A percentile compares a stretch with the other conserved stretches of the same genome.
These are phyloP conservation scores for Pogonocichla stellata DNA, from an alignment of 2,113 vertebrate genomes.

Conservation along the genomic window DNA sequence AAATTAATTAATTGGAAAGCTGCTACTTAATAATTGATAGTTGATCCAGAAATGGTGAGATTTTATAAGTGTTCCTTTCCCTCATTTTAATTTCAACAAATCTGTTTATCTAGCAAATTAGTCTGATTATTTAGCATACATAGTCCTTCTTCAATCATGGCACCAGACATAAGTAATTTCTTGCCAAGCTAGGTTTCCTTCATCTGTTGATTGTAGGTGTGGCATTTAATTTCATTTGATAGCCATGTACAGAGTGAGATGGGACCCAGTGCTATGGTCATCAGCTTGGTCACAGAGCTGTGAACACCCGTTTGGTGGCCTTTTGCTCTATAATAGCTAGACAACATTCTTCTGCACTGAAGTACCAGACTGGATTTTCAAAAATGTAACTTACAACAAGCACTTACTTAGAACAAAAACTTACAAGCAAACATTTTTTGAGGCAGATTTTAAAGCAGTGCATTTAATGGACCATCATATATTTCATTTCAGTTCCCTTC, in stretches of 20 bases:
- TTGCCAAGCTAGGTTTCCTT: slow-evolving; percentile 10
- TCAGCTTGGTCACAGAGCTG: background rate
- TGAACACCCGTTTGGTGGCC: background rate
- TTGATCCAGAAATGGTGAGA: slow-evolving; percentile 15
- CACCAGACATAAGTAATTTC: background rate
- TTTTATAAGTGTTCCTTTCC: background rate
- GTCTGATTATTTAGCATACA: background rate
- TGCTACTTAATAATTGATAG: slow-evolving; percentile 10
- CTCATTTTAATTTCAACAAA: slow-evolving; percentile 13
- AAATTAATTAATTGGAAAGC: slow-evolving; percentile 3
- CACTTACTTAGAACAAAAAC: background rate
- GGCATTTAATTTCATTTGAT: slow-evolving; percentile 38
- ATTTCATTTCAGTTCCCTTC: slow-evolving; percentile 45
- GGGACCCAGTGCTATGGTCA: background rate
- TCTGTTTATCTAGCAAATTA: slow-evolving; percentile 20
- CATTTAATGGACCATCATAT: slow-evolving; percentile 50
- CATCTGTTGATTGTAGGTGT: background rate
- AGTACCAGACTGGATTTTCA: slow-evolving; percentile 42
- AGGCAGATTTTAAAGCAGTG: slow-evolving; percentile 41
- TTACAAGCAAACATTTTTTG: slow-evolving; percentile 37
- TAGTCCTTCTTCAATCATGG: background rate
- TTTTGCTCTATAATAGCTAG: slow-evolving; percentile 18
- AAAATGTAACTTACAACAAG: background rate
- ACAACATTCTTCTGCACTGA: background rate
- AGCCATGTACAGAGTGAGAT: background rate